phyloP scores from a whole-genome alignment of 2,888 invertebrate species.

The Conomelus anceps region DNA sequence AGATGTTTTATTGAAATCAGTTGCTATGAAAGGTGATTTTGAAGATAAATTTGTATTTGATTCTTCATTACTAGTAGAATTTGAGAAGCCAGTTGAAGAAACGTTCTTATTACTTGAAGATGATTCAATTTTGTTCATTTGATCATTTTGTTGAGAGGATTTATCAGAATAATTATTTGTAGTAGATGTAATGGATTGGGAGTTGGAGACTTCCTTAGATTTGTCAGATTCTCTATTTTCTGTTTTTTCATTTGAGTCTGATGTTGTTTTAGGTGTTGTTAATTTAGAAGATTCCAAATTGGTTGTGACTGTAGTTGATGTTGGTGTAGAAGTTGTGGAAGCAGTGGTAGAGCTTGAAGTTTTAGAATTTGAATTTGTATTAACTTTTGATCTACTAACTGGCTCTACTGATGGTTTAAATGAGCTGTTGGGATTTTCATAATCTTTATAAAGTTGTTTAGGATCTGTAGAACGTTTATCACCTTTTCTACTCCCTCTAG shows the following conservation, averaged over 20 bases:
- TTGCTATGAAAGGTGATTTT: constrained; percentile 7
- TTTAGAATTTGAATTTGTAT: neutral
- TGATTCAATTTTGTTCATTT: neutral
- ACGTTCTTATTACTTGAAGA: neutral
- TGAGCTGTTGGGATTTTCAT: neutral
- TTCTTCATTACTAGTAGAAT: neutral
- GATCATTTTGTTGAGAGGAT: neutral
- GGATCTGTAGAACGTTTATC: constrained; percentile 18
- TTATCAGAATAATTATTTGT: neutral
- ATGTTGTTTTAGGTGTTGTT: neutral
- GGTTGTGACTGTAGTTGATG: neutral
- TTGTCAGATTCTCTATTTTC: neutral
- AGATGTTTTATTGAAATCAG: neutral
- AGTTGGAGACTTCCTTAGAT: constrained; percentile 2
- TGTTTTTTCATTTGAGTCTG: too few species aligned
- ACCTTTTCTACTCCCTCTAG: constrained; percentile 22
- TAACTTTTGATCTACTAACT: neutral
- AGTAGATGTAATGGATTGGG: neutral
- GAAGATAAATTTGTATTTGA: neutral
- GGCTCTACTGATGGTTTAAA: neutral
- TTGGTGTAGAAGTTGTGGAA: neutral
- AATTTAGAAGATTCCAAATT: neutral
- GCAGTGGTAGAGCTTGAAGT: neutral
- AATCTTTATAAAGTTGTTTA: neutral
- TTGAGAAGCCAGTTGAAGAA: neutral